Conservation (phyloP, 2,797 vertebrate genomes). For the Simalia tracyae region DNA sequence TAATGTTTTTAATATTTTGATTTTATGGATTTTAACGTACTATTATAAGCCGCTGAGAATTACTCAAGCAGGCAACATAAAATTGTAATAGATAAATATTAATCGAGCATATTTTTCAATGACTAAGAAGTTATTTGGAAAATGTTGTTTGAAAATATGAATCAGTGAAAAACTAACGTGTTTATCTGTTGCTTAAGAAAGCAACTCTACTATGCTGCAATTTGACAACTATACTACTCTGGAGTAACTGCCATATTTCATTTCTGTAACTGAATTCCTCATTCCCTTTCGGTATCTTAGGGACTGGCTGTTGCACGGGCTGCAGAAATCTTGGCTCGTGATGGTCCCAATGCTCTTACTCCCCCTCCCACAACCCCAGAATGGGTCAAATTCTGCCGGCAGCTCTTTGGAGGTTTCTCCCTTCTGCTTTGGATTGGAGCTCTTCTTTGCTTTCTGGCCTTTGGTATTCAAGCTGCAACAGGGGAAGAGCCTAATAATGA, state of each 20-base stretch:
- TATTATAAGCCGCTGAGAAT: not conserved
- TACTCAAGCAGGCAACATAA: not conserved
- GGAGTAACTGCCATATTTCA: not conserved
- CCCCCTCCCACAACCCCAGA: conserved; percentile 95
- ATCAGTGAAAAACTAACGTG: not conserved
- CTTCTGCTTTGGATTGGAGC: conserved; percentile 96
- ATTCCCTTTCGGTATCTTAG: conserved; percentile 65
- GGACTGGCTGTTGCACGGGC: conserved; percentile 84
- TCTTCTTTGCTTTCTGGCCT: conserved; percentile 90
- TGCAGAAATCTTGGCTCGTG: conserved; percentile 88
- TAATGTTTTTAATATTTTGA: not conserved
- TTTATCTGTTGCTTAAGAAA: not conserved
- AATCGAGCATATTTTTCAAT: not conserved
- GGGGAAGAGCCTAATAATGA: conserved; percentile 85
- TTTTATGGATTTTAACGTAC: not conserved
- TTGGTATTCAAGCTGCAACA: conserved; percentile 81
- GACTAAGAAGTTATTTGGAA: not conserved
- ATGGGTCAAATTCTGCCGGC: conserved; percentile 96
- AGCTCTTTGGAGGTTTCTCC: conserved; percentile 95
- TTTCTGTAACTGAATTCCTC: not conserved
- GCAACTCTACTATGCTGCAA: not conserved
- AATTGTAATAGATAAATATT: not conserved
- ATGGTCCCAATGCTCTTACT: conserved; percentile 91
- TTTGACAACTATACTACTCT: not conserved
- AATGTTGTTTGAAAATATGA: not conserved